Conservation (phyloP, 2,113 vertebrate species). For the Pseudorectes ferrugineus region DNA sequence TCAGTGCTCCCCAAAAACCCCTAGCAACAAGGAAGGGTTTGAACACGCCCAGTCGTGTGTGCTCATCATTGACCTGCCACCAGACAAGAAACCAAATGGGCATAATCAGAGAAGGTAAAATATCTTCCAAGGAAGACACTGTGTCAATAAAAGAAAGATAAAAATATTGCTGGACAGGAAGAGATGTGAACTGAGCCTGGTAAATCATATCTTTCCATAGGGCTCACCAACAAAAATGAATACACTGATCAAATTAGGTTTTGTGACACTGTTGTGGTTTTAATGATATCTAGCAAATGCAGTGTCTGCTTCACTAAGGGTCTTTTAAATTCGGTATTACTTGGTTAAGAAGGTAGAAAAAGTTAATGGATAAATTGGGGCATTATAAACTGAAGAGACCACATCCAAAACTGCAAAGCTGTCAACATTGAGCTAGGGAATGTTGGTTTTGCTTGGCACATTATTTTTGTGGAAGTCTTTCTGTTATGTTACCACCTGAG, state of each 20-base stretch:
- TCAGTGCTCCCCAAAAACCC: slow-evolving; percentile 94
- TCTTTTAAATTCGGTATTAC: neutral
- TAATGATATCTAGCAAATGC: neutral
- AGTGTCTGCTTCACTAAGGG: neutral
- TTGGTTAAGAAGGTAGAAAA: neutral
- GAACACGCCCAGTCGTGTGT: slow-evolving; percentile 97
- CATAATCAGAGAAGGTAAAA: slow-evolving; percentile 89
- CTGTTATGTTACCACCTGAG: neutral
- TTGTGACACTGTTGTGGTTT: neutral
- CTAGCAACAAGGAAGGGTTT: slow-evolving; percentile 93
- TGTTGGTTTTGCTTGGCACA: neutral
- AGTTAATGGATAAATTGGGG: neutral
- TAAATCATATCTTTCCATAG: neutral
- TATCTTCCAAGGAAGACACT: neutral
- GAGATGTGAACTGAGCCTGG: neutral
- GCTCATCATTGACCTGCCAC: slow-evolving; percentile 91
- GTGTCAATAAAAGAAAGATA: neutral
- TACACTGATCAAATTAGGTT: neutral
- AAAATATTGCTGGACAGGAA: neutral
- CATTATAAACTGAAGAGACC: neutral
- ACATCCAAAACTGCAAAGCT: neutral
- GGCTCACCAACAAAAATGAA: neutral
- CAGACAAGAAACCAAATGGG: slow-evolving; percentile 87
- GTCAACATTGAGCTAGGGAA: neutral
- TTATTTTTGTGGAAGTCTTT: neutral